Evolutionary conservation across 2,888 invertebrate genomes (phyloP).

Genomic region (Laspeyria flexula): DNA sequence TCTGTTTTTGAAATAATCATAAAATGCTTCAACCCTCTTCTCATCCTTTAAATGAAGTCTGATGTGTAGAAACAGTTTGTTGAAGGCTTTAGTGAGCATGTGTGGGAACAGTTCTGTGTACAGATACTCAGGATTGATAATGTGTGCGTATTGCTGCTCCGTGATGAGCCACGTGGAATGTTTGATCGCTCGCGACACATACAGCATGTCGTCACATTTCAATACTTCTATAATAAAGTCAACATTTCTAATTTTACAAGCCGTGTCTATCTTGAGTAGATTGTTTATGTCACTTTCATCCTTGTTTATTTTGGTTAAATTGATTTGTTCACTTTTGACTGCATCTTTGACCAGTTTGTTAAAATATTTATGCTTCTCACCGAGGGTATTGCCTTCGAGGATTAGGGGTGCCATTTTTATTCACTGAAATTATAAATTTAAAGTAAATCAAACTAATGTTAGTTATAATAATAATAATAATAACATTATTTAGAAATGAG

Average conservation of each 20-base stretch:
- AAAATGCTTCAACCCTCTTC: slow-evolving; percentile 65
- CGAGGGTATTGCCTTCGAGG: slow-evolving; percentile 48
- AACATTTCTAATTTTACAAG: slow-evolving; percentile 55
- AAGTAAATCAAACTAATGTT: not conserved
- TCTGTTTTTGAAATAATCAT: slow-evolving; percentile 53
- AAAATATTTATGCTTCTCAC: slow-evolving; percentile 56
- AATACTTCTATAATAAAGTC: slow-evolving; percentile 61
- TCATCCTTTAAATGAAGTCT: slow-evolving; percentile 64
- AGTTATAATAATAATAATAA: too few relatives aligned
- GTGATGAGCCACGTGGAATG: slow-evolving; percentile 65
- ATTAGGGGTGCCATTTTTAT: slow-evolving; percentile 46
- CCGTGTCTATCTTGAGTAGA: slow-evolving; percentile 67
- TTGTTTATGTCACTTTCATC: slow-evolving; percentile 59
- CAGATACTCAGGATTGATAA: slow-evolving; percentile 69
- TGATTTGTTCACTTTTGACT: slow-evolving; percentile 29
- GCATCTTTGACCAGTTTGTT: slow-evolving; percentile 56
- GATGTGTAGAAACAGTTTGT: slow-evolving; percentile 63
- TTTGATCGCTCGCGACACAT: slow-evolving; percentile 67
- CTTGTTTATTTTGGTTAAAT: slow-evolving; percentile 41
- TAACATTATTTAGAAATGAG: too few relatives aligned
- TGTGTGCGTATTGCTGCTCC: slow-evolving; percentile 60
- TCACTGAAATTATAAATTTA: slow-evolving; percentile 1
- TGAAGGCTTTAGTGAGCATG: slow-evolving; percentile 64
- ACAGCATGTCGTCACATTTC: slow-evolving; percentile 66
- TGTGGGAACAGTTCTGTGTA: slow-evolving; percentile 57